Evolutionary conservation across 2,888 invertebrate genomes (phyloP).

Genomic region (Heterodera filipjevi): DNA sequence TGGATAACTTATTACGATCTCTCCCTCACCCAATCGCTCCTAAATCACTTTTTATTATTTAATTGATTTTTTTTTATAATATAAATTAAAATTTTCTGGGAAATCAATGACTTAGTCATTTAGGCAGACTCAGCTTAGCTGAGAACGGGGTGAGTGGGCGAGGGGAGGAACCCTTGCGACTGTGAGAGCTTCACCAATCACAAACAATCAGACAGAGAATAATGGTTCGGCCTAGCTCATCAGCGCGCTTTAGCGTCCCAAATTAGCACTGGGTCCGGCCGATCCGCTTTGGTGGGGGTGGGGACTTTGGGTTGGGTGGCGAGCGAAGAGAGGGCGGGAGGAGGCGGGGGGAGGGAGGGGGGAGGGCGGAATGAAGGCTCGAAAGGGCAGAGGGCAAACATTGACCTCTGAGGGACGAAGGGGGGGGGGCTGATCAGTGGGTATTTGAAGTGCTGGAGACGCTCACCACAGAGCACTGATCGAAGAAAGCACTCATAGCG

Average conservation of each 20-base stretch:
- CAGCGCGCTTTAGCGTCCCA: slow-evolving; percentile 10
- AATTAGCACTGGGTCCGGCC: slow-evolving; percentile 5
- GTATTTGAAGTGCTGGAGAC: slow-evolving; percentile 12
- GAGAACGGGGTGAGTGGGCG: not conserved
- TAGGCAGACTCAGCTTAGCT: not conserved
- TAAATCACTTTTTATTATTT: no score
- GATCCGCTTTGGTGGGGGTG: slow-evolving; percentile 9
- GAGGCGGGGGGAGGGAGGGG: not conserved
- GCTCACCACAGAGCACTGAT: slow-evolving; percentile 2
- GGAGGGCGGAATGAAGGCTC: not conserved
- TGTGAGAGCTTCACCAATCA: not conserved
- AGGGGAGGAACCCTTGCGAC: not conserved
- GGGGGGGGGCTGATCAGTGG: slow-evolving; percentile 2
- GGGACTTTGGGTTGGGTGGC: not conserved
- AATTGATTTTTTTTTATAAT: no score
- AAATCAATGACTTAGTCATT: not conserved
- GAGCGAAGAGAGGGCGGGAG: not conserved
- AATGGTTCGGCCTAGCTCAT: slow-evolving; percentile 7
- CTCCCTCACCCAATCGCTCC: no score
- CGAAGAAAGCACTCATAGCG: slow-evolving; percentile 7
- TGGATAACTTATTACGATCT: no score
- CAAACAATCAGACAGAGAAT: slow-evolving; percentile 2
- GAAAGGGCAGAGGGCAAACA: slow-evolving; percentile 8
- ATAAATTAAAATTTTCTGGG: not conserved
- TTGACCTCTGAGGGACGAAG: not conserved